A percentile compares a stretch with the other conserved stretches of the same genome.
phyloP scores from a whole-genome alignment of 1,140 invertebrate genomes.

The Drosophila lacteicornis region DNA sequence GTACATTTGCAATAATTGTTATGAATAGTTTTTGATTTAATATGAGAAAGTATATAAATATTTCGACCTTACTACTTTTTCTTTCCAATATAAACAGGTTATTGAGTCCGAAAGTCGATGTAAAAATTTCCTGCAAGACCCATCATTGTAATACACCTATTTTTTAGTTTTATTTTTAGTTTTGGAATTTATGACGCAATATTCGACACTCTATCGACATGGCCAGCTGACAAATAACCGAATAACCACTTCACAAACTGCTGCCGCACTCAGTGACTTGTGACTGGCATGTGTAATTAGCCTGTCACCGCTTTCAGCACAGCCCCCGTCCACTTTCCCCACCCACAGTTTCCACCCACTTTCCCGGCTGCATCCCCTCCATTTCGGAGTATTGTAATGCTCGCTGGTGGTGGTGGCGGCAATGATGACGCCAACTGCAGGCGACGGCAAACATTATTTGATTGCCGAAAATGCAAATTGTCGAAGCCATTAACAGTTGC shows the following conservation, averaged over 20 bases:
- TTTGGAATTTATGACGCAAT: conserved; percentile 55
- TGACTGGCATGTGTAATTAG: conserved; percentile 78
- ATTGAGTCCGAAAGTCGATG: no score
- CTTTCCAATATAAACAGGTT: no score
- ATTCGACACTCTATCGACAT: conserved; percentile 38
- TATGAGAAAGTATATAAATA: not conserved
- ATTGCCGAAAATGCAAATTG: conserved; percentile 56
- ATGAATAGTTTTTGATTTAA: not conserved
- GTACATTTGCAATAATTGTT: not conserved
- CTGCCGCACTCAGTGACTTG: conserved; percentile 36
- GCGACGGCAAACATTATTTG: conserved; percentile 51
- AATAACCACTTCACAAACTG: conserved; percentile 34
- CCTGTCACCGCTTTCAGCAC: conserved; percentile 26
- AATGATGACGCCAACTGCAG: conserved; percentile 46
- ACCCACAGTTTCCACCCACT: not conserved
- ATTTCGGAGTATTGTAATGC: conserved; percentile 27
- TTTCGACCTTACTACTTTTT: not conserved
- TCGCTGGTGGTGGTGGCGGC: conserved; percentile 1
- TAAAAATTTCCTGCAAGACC: no score
- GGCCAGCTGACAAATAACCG: conserved; percentile 44
- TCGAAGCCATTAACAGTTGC: conserved; percentile 49
- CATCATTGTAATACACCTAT: no score
- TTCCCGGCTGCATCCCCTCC: not conserved
- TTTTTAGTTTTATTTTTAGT: not conserved
- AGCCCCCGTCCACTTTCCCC: not conserved